These are phyloP conservation scores for Siphonodentalium dalli DNA, from an alignment of 2,888 invertebrate genomes.

Conservation along the genomic window DNA sequence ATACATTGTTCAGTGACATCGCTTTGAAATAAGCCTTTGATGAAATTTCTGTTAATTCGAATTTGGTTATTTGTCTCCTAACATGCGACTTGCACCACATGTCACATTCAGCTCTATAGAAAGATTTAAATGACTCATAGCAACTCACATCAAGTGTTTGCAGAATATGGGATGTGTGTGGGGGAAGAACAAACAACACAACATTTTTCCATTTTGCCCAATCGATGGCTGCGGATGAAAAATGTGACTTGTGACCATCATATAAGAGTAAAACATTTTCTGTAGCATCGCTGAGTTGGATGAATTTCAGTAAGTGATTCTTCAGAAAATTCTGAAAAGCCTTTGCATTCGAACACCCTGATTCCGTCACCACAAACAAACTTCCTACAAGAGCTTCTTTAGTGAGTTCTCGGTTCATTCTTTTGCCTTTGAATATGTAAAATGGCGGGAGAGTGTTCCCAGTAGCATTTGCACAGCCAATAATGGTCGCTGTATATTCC, in stretches of 20 bases:
- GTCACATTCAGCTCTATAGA: constrained; percentile 6
- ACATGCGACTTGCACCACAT: no score
- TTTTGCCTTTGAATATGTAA: constrained; percentile 8
- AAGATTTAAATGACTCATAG: constrained; percentile 1
- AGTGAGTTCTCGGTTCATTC: background rate
- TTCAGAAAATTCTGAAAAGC: background rate
- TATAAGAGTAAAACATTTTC: background rate
- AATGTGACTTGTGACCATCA: constrained; percentile 15
- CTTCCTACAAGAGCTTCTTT: background rate
- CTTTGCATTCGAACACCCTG: background rate
- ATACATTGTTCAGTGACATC: no score
- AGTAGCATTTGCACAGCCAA: constrained; percentile 21
- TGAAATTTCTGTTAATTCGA: no score
- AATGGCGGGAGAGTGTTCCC: constrained; percentile 22
- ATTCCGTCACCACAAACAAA: background rate
- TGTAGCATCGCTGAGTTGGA: background rate
- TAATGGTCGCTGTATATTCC: constrained; percentile 18
- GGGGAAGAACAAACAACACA: constrained; percentile 9
- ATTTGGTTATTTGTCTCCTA: no score
- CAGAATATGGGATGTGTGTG: constrained; percentile 7
- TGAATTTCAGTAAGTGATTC: background rate
- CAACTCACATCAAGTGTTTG: constrained; percentile 4
- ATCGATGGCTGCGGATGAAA: constrained; percentile 2
- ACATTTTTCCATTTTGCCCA: constrained; percentile 8
- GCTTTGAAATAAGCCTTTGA: no score